Base-by-base conservation (phyloP, 2,113 vertebrate genomes). In the Gopherus evgoodei region DNA sequence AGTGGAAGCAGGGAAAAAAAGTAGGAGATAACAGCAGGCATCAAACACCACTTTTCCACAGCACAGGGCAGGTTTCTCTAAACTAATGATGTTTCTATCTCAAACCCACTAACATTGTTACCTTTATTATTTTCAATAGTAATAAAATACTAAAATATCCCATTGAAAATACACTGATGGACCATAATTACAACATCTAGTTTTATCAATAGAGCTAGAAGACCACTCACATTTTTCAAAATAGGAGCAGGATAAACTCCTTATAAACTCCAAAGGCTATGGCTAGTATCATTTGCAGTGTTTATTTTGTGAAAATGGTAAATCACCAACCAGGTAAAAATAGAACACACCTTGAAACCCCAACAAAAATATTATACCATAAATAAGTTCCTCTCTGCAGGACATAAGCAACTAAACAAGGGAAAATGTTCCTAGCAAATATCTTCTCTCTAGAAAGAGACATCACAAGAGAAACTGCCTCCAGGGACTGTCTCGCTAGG, bases 331-430 rank as follows among this genome's bases (percentile, higher is more conserved):
- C 35, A 69, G 12, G 72, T 42, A 76, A 25, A 25, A 44, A 76
- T 4, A 76, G 22, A 25, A 76, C 11, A 25, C 24, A 25, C 38
- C 21, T 76, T 44, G 42, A 76, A 42, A 76, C 25, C 42, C 72
- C 38, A 25, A 24, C 22, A 12, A 44, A 76, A 44, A 76, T 76
- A 76, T 44, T 44, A 76, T 91, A 80, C 52, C 54, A 86, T 88
- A 94, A 94, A 86, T 14, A 92, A 91, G 81, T 31, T 54, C 6
- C 7, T 78, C 81, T 84, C 86, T 88, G 5, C 14, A 69, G 83
- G 88, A 62, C 42, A 86, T 79, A 80, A 42, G 81, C 86, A 59
- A 84, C 42, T 93, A 84, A 89, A 76, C 50, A 54, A 56, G n/a
- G 52, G 12, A 25, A 82, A 56, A 54, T 27, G 22, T 76, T 76